These are phyloP conservation scores for Camponotus fellah DNA, from an alignment of 2,888 invertebrate genomes.

Conservation along the genomic window DNA sequence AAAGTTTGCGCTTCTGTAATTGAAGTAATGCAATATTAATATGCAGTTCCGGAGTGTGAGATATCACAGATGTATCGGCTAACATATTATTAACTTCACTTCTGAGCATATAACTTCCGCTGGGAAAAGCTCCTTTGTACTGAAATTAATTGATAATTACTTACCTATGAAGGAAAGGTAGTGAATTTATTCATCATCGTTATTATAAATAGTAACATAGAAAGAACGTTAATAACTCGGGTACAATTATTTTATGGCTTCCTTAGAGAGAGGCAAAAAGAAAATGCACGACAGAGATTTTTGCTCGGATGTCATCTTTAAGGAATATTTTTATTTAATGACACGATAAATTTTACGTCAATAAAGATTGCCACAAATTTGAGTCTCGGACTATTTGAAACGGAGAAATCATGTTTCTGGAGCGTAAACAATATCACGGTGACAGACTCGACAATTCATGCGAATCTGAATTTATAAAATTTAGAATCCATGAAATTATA, in stretches of 20 bases:
- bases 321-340: constrained; percentile 20
- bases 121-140: neutral
- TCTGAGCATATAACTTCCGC: neutral
- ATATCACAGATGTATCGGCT: neutral
- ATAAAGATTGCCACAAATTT: neutral
- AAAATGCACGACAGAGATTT: neutral
- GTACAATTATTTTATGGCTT: neutral
- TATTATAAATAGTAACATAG: neutral
- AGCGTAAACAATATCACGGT: constrained; percentile 39
- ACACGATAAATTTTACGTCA: constrained; percentile 28
- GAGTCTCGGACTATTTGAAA: constrained; percentile 30
- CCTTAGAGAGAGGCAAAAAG: neutral
- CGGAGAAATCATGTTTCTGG: constrained; percentile 30
- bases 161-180: neutral
- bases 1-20: neutral
- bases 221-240: neutral
- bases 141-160: constrained; percentile 17
- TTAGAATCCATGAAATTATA: neutral
- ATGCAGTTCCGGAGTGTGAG: neutral
- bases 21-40: constrained; percentile 4
- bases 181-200: neutral
- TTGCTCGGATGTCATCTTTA: neutral
- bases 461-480: constrained; percentile 2
- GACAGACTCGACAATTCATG: constrained; percentile 39
- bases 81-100: constrained; percentile 4